Percentiles rank a stretch among this genome's conserved stretches.
Evolutionary conservation across 2,888 invertebrate genomes (phyloP).

Genomic region (Rotaria socialis): DNA sequence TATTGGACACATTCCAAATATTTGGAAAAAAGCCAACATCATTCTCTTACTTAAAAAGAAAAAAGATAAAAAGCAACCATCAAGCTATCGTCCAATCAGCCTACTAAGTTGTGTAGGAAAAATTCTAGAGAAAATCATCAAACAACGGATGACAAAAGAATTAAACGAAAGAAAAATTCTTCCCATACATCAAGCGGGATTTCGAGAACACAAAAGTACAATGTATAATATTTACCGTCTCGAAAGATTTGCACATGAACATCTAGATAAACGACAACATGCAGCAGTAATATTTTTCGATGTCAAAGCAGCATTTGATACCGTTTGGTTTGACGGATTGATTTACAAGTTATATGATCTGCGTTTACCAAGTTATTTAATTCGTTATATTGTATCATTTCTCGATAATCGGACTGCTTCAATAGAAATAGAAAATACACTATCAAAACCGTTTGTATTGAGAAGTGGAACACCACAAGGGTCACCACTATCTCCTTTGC

Average conservation of each 20-base stretch:
- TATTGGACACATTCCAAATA: conserved; percentile 37
- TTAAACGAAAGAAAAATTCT: conserved; percentile 36
- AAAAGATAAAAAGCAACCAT: conserved; percentile 27
- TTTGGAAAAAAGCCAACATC: conserved; percentile 38
- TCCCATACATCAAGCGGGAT: conserved; percentile 36
- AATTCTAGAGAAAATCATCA: conserved; percentile 36
- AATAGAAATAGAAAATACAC: neutral
- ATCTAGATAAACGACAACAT: conserved; percentile 6
- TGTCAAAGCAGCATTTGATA: too few relatives aligned
- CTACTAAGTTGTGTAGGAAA: conserved; percentile 14
- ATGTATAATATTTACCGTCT: conserved; percentile 36
- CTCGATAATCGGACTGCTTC: neutral
- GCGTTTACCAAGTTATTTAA: neutral
- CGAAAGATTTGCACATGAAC: neutral
- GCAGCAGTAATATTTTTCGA: conserved; percentile 14
- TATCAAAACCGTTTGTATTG: neutral
- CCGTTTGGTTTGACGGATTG: conserved; percentile 11
- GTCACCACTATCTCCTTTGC: too few relatives aligned
- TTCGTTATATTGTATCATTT: conserved; percentile 22
- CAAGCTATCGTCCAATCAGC: conserved; percentile 37
- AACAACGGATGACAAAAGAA: conserved; percentile 10
- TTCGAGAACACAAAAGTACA: conserved; percentile 33
- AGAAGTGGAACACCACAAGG: conserved; percentile 39
- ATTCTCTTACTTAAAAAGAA: conserved; percentile 38
- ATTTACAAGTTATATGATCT: conserved; percentile 28